Evolutionary conservation across 2,113 vertebrate species (phyloP).

Genomic region (Pseudorectes ferrugineus): DNA sequence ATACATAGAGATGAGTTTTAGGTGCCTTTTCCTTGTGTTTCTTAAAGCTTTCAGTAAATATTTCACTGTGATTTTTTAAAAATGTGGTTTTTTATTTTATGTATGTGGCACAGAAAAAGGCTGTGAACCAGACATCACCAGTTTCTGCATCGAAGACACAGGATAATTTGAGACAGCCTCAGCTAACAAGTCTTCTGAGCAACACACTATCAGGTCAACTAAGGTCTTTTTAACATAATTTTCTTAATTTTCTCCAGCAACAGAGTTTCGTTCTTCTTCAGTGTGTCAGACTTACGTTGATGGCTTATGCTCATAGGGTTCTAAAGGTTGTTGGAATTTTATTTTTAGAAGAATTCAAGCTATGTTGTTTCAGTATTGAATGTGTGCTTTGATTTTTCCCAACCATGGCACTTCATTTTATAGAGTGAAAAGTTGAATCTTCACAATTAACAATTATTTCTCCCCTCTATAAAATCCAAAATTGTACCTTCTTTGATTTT

Average conservation of each 20-base stretch:
- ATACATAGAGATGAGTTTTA: neutral
- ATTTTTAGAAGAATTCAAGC: neutral
- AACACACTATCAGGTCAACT: conserved; percentile 72
- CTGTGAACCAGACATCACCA: conserved; percentile 70
- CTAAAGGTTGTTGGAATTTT: neutral
- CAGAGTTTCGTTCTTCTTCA: neutral
- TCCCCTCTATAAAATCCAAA: neutral
- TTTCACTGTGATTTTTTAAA: neutral
- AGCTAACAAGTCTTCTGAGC: conserved; percentile 79
- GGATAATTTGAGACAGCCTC: conserved; percentile 75
- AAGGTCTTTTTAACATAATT: conserved; percentile 41
- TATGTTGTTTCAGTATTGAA: neutral
- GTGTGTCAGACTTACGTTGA: neutral
- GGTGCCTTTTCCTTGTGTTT: neutral
- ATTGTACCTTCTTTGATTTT: neutral
- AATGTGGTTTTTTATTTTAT: neutral
- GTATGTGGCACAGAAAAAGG: conserved; percentile 66
- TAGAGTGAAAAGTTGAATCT: neutral
- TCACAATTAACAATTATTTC: neutral
- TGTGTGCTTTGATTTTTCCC: neutral
- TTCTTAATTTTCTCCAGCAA: neutral
- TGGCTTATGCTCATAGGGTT: neutral
- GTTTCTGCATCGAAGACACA: conserved; percentile 72
- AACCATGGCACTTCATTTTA: neutral
- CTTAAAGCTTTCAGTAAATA: neutral